phyloP scores from a whole-genome alignment of 2,797 vertebrate genomes.

The Propithecus perrieri region DNA sequence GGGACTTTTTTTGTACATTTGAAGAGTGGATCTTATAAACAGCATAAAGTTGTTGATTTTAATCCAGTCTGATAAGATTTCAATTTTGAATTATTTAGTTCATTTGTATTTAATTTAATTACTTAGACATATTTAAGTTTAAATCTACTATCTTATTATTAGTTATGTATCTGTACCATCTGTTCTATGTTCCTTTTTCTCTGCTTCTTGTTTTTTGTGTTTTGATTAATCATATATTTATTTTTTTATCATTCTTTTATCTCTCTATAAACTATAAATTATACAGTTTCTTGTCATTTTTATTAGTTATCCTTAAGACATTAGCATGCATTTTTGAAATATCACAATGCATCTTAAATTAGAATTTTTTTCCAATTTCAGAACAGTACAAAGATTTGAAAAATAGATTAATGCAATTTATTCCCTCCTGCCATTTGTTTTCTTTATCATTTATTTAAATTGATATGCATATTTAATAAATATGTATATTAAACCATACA shows the following conservation, averaged over 20 bases:
- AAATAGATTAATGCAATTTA: not conserved
- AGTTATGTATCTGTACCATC: not conserved
- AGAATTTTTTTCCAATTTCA: not conserved
- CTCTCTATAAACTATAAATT: not conserved
- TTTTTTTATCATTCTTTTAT: not conserved
- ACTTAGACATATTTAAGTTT: not conserved
- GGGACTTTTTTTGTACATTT: not conserved
- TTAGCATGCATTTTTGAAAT: not conserved
- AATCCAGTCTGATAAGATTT: not conserved
- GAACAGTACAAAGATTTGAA: not conserved
- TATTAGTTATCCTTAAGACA: not conserved
- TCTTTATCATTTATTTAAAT: not conserved
- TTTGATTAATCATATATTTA: not conserved
- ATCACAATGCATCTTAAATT: not conserved
- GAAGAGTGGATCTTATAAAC: not conserved
- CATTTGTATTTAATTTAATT: not conserved
- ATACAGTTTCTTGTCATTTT: not conserved
- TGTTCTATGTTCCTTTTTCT: not conserved
- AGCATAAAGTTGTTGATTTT: not conserved
- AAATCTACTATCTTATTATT: not conserved
- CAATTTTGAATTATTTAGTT: not conserved
- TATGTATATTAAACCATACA: not conserved
- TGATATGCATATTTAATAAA: no score
- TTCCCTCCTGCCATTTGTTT: not conserved
- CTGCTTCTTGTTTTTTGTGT: not conserved